Conservation (phyloP, 2,888 invertebrate genomes). For the Dicycla oo region DNA sequence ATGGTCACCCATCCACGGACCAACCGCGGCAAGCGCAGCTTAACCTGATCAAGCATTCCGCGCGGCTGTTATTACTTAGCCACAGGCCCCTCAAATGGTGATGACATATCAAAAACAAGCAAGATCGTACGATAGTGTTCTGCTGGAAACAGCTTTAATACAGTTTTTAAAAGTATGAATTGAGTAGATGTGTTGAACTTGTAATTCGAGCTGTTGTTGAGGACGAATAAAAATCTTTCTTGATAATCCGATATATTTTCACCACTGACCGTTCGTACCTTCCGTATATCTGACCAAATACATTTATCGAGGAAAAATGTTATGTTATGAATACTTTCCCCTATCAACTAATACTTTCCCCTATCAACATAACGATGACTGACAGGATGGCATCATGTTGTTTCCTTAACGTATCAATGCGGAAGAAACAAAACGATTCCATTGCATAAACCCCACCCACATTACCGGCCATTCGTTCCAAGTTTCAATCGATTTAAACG, state of each 20-base stretch:
- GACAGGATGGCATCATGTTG: conserved; percentile 29
- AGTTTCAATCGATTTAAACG: conserved; percentile 33
- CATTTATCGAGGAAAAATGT: background rate
- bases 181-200: background rate
- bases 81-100: conserved; percentile 4
- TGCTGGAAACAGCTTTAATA: background rate
- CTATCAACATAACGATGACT: conserved; percentile 6
- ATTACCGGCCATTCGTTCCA: conserved; percentile 34
- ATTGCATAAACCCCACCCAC: conserved; percentile 34
- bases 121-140: conserved; percentile 15
- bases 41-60: too few relatives aligned
- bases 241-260: background rate
- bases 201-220: background rate
- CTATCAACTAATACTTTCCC: conserved; percentile 20
- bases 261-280: background rate
- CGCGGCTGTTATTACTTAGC: too few relatives aligned
- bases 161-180: conserved; percentile 1
- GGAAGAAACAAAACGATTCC: conserved; percentile 32
- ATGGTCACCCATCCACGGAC: too few relatives aligned
- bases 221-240: background rate
- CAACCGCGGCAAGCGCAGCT: too few relatives aligned
- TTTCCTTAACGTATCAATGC: conserved; percentile 22
- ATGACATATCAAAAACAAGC: conserved; percentile 27
- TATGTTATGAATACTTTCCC: conserved; percentile 15
- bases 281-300: background rate